phyloP scores from a whole-genome alignment of 2,888 invertebrate species.

The Zaprionus lineosus region DNA sequence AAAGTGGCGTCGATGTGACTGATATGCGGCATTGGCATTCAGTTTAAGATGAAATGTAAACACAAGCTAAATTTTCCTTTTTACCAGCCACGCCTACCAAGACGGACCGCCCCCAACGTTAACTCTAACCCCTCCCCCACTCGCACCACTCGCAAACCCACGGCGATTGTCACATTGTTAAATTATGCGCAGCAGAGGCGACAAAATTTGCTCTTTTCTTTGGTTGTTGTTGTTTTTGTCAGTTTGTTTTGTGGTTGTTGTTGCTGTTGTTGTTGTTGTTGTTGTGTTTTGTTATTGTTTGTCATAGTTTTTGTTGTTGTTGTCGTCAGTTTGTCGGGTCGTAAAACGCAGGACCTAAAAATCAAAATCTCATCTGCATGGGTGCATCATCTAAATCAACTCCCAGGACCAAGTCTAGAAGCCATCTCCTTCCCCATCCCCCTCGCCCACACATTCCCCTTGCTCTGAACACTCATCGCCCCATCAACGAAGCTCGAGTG shows the following conservation, averaged over 20 bases:
- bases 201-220: conserved; percentile 16
- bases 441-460: no score
- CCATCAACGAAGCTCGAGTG: no score
- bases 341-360: conserved; percentile 60
- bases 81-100: conserved; percentile 6
- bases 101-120: neutral
- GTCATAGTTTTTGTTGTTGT: conserved; percentile 15
- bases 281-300: conserved; percentile 17
- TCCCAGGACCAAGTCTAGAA: conserved; percentile 13
- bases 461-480: no score
- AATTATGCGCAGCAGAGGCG: conserved; percentile 64
- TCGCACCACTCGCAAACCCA: neutral
- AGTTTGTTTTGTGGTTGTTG: conserved; percentile 5
- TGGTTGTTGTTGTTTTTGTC: conserved; percentile 10
- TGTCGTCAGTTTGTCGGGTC: conserved; percentile 64
- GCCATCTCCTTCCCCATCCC: no score
- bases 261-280: conserved; percentile 11
- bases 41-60: conserved; percentile 74
- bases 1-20: conserved; percentile 70
- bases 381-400: conserved; percentile 69
- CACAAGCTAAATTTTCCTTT: conserved; percentile 35
- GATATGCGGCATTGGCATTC: conserved; percentile 63
- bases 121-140: neutral
- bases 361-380: conserved; percentile 64
- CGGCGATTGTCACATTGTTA: conserved; percentile 41